Percentiles rank a stretch among this genome's conserved stretches.
Evolutionary conservation across 2,797 vertebrate genomes (phyloP).

Genomic region (Manis pentadactyla): DNA sequence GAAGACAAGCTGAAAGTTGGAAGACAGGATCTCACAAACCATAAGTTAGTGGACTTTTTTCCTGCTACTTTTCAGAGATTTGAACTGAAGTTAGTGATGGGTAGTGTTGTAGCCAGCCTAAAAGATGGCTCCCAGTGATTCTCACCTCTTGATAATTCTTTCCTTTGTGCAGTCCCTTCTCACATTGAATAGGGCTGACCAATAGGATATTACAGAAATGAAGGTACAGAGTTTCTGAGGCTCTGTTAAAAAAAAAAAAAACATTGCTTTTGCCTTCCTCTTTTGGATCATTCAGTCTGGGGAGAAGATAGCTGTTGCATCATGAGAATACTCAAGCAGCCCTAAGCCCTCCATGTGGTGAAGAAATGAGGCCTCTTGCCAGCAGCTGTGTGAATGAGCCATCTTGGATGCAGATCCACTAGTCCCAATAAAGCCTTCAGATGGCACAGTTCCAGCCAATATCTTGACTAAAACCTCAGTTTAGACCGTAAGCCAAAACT

Average conservation of each 20-base stretch:
- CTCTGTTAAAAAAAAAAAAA: neutral
- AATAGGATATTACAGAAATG: neutral
- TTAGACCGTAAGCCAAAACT: neutral
- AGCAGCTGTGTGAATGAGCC: neutral
- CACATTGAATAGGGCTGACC: neutral
- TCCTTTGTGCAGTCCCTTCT: neutral
- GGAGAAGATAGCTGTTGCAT: neutral
- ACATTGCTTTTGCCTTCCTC: neutral
- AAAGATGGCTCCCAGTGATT: neutral
- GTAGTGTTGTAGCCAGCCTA: neutral
- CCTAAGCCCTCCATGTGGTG: neutral
- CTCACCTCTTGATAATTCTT: conserved; percentile 10
- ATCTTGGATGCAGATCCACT: neutral
- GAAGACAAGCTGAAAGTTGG: conserved; percentile 5
- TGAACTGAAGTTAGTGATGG: neutral
- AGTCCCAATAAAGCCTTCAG: neutral
- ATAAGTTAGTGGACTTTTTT: conserved; percentile 31
- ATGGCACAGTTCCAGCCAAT: neutral
- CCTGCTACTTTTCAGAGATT: neutral
- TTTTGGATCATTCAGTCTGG: conserved; percentile 44
- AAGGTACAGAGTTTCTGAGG: conserved; percentile 17
- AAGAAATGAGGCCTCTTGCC: neutral
- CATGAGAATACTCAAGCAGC: neutral
- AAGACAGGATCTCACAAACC: neutral
- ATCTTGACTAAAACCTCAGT: neutral